Evolutionary conservation across 2,113 vertebrate species (phyloP).

Genomic region (Bombycilla garrulus): DNA sequence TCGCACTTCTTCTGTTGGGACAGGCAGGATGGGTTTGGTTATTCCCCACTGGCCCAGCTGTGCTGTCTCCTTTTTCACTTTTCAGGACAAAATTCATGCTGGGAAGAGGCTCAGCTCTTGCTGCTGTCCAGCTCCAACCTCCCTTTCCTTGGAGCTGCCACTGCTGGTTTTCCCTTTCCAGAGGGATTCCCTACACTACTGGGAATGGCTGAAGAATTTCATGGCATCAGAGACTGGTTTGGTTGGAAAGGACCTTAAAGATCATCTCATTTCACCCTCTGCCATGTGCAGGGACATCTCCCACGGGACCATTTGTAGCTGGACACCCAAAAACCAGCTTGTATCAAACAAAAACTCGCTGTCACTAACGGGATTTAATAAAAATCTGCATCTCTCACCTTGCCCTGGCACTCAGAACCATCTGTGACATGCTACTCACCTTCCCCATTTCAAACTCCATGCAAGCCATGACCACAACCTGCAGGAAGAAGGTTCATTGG

Average conservation of each 20-base stretch:
- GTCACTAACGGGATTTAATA: background rate
- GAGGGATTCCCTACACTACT: background rate
- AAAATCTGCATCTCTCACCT: background rate
- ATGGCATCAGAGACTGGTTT: background rate
- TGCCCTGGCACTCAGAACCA: background rate
- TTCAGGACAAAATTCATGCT: background rate
- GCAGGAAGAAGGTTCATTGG: background rate
- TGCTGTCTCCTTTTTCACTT: background rate
- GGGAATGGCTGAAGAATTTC: background rate
- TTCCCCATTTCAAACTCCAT: conserved; percentile 97
- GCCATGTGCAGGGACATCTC: background rate
- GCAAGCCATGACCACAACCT: conserved; percentile 94
- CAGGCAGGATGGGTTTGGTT: conserved; percentile 10
- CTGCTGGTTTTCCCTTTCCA: background rate
- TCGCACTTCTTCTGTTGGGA: conserved; percentile 92
- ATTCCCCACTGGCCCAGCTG: background rate
- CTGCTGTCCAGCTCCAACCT: background rate
- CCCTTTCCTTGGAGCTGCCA: background rate
- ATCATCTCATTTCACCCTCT: background rate
- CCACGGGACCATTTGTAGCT: background rate
- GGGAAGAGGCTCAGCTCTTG: background rate
- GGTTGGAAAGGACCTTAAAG: background rate
- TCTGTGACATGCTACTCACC: conserved; percentile 69
- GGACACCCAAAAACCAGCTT: background rate
- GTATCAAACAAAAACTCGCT: accelerated